Evolutionary conservation across 2,888 invertebrate genomes (phyloP).

Genomic region (Leptarthrus brevirostris): DNA sequence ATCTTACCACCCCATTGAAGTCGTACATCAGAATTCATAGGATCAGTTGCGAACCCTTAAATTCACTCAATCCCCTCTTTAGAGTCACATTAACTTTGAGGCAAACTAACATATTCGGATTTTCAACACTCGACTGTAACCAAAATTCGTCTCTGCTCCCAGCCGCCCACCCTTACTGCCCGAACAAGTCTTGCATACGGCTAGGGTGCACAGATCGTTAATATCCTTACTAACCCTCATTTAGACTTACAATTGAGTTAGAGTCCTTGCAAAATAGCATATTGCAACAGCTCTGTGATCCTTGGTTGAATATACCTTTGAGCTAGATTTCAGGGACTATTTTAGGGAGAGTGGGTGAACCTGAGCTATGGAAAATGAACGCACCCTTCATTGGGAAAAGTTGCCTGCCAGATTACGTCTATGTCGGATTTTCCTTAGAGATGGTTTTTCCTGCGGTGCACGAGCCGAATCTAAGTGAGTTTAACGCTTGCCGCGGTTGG

Average conservation of each 20-base stretch:
- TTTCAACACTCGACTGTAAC: slow-evolving; percentile 47
- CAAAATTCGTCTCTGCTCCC: slow-evolving; percentile 24
- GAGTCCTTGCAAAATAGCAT: slow-evolving; percentile 42
- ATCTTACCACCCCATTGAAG: slow-evolving; percentile 44
- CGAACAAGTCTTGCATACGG: background rate
- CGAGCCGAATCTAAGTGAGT: slow-evolving; percentile 52
- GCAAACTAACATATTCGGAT: slow-evolving; percentile 48
- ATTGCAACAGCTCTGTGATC: slow-evolving; percentile 38
- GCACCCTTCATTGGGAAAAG: slow-evolving; percentile 23
- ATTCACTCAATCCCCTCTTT: slow-evolving; percentile 11
- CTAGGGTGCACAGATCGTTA: slow-evolving; percentile 16
- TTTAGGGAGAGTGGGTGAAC: slow-evolving; percentile 11
- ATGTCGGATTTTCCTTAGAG: background rate
- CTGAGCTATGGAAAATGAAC: slow-evolving; percentile 11
- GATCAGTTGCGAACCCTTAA: slow-evolving; percentile 29
- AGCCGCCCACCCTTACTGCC: background rate
- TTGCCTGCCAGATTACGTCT: slow-evolving; percentile 17
- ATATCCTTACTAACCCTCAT: slow-evolving; percentile 49
- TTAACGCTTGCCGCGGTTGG: slow-evolving; percentile 55
- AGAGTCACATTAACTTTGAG: slow-evolving; percentile 41
- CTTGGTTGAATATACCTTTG: slow-evolving; percentile 23
- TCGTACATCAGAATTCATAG: slow-evolving; percentile 40
- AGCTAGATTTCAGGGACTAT: slow-evolving; percentile 9
- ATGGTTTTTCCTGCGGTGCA: slow-evolving; percentile 7
- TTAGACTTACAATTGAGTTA: slow-evolving; percentile 39